Conservation (phyloP, 2,888 invertebrate genomes). For the Lysandra coridon region DNA sequence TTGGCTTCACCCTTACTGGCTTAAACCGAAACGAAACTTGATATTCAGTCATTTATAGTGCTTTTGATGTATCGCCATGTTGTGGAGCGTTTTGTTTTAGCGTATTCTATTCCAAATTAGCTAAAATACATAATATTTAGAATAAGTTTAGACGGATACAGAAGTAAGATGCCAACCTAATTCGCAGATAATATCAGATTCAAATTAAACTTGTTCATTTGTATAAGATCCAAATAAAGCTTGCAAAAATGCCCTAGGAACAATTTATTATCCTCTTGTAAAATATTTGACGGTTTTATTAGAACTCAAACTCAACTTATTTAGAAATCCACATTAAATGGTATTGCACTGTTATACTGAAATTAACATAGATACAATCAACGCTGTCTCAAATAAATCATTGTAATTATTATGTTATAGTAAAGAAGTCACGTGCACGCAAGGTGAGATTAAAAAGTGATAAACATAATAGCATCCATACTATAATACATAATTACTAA, state of each 20-base stretch:
- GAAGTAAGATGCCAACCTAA: no score
- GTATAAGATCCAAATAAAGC: background rate
- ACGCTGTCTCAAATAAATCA: conserved; percentile 7
- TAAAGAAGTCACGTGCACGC: background rate
- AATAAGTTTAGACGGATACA: no score
- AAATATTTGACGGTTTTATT: background rate
- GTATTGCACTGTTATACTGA: background rate
- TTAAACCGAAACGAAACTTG: no score
- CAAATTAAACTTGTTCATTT: no score
- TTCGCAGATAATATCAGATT: no score
- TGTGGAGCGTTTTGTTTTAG: no score
- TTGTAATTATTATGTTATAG: background rate
- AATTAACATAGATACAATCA: background rate
- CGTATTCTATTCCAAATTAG: no score
- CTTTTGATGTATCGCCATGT: no score
- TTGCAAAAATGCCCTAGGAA: background rate
- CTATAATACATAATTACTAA: background rate
- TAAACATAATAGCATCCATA: conserved; percentile 5
- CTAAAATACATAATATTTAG: no score
- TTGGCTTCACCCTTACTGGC: no score
- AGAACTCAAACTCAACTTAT: background rate
- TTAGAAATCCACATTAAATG: background rate
- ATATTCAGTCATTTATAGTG: no score
- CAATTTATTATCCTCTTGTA: background rate
- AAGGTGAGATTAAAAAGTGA: conserved; percentile 19